These are phyloP conservation scores for Noctuana brunneofusca DNA, from an alignment of 2,888 invertebrate genomes.

Conservation along the genomic window DNA sequence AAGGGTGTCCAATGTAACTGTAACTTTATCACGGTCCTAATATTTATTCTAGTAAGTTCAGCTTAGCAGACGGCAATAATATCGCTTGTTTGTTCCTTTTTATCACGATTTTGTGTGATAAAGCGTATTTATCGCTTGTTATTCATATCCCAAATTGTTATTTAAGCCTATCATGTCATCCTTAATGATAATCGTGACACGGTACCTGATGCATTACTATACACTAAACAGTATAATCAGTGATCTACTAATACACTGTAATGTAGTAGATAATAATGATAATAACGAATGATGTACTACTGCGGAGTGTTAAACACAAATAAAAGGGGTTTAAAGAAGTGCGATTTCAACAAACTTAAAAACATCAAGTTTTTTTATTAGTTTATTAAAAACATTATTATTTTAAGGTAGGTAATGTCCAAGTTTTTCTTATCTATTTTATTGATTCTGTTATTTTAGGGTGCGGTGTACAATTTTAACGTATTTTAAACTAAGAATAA, in stretches of 20 bases:
- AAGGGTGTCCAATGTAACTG: not conserved
- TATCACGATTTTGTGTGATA: slow-evolving; percentile 63
- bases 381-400: too few species aligned
- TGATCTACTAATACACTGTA: slow-evolving; percentile 3
- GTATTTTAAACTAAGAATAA: too few species aligned
- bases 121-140: slow-evolving; percentile 59
- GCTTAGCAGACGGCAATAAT: slow-evolving; percentile 48
- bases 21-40: not conserved
- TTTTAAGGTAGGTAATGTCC: too few species aligned
- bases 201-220: slow-evolving; percentile 34
- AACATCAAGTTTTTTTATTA: too few species aligned
- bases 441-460: too few species aligned
- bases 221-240: not conserved
- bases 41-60: slow-evolving; percentile 7
- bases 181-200: slow-evolving; percentile 26
- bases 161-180: slow-evolving; percentile 60
- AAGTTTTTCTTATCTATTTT: too few species aligned
- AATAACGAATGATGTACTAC: not conserved
- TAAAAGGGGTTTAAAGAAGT: too few species aligned
- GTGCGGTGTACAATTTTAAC: too few species aligned
- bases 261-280: slow-evolving; percentile 10
- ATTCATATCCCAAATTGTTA: slow-evolving; percentile 60
- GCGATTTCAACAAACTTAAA: too few species aligned
- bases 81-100: slow-evolving; percentile 58
- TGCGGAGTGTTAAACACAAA: not conserved